These are phyloP conservation scores for Pristionchus fissidentatus DNA, from an alignment of 2,888 invertebrate genomes.

Conservation along the genomic window DNA sequence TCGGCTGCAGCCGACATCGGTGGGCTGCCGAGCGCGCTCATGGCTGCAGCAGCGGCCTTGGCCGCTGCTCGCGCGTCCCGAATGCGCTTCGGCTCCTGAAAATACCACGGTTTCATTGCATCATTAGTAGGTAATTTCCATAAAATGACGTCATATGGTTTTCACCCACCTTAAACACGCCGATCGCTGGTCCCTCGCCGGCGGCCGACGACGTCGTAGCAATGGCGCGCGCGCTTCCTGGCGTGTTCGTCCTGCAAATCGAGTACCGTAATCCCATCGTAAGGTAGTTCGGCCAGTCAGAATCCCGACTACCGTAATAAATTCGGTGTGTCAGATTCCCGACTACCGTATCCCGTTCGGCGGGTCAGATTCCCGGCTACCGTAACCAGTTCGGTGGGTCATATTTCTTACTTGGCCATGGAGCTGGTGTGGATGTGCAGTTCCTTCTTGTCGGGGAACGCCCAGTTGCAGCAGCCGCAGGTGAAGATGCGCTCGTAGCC, in stretches of 20 bases:
- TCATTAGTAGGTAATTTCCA: neutral
- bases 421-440: slow-evolving; percentile 52
- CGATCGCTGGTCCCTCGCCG: slow-evolving; percentile 38
- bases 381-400: slow-evolving; percentile 29
- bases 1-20: neutral
- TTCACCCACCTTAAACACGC: slow-evolving; percentile 42
- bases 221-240: slow-evolving; percentile 38
- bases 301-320: neutral
- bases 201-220: slow-evolving; percentile 29
- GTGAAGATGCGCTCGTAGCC: slow-evolving; percentile 61
- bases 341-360: slow-evolving; percentile 48
- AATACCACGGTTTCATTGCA: neutral
- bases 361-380: slow-evolving; percentile 56
- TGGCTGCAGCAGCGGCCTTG: slow-evolving; percentile 37
- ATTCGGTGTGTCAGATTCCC: neutral
- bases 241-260: slow-evolving; percentile 40
- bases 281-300: neutral
- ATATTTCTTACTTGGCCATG: slow-evolving; percentile 53
- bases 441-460: slow-evolving; percentile 65
- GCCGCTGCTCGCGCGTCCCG: slow-evolving; percentile 24
- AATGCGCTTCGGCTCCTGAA: slow-evolving; percentile 40
- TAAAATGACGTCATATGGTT: neutral
- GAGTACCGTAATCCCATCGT: neutral
- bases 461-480: slow-evolving; percentile 69
- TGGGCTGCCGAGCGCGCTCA: neutral